Evolutionary conservation across 2,888 invertebrate species (phyloP).

Genomic region (Tetranychus piercei): DNA sequence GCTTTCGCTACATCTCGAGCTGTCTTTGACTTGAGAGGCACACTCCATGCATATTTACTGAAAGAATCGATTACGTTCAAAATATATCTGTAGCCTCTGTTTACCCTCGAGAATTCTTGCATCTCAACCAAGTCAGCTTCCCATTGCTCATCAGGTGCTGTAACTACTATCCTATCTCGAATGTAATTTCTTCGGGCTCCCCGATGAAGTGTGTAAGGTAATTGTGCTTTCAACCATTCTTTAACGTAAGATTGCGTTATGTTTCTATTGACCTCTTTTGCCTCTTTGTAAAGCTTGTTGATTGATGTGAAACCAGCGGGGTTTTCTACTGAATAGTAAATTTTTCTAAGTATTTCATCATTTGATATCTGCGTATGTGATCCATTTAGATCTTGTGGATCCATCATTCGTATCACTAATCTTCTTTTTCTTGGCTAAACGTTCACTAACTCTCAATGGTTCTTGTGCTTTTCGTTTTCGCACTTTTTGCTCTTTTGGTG

Average conservation of each 20-base stretch:
- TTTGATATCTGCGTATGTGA: too few species aligned
- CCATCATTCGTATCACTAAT: too few species aligned
- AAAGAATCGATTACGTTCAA: slow-evolving; percentile 28
- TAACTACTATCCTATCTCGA: slow-evolving; percentile 23
- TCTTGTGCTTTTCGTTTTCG: too few species aligned
- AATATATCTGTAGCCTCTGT: slow-evolving; percentile 27
- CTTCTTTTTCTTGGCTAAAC: too few species aligned
- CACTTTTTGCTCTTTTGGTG: too few species aligned
- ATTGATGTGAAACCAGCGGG: not conserved
- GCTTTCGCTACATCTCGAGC: slow-evolving; percentile 22
- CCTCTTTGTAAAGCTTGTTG: not conserved
- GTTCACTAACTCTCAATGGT: too few species aligned
- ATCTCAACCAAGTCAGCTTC: slow-evolving; percentile 27
- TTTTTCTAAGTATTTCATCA: not conserved
- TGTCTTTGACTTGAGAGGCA: slow-evolving; percentile 27
- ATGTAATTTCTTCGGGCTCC: slow-evolving; percentile 16
- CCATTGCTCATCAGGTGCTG: slow-evolving; percentile 27
- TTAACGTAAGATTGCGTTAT: slow-evolving; percentile 13
- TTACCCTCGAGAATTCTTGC: slow-evolving; percentile 18
- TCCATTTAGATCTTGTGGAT: too few species aligned
- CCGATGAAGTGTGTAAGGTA: slow-evolving; percentile 21
- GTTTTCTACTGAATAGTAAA: not conserved
- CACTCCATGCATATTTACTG: slow-evolving; percentile 26
- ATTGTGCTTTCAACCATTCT: slow-evolving; percentile 19
- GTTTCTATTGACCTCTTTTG: not conserved